Evolutionary conservation across 2,113 vertebrate genomes (phyloP).

Genomic region (Cettia cetti): DNA sequence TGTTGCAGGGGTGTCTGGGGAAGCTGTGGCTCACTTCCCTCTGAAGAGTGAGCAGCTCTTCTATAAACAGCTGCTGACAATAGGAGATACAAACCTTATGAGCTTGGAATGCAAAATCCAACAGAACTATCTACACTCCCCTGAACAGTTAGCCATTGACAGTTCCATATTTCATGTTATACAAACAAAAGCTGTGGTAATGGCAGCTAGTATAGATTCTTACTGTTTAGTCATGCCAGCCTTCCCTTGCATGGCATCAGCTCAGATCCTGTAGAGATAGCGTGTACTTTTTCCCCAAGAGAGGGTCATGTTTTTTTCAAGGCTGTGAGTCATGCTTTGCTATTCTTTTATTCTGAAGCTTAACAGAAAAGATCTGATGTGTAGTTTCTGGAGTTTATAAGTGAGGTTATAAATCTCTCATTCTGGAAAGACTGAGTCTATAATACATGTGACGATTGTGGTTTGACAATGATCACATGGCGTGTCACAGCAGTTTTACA

Average conservation of each 20-base stretch:
- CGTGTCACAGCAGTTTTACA: not conserved
- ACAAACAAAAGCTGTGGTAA: not conserved
- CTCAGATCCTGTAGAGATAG: not conserved
- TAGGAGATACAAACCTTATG: not conserved
- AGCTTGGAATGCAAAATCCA: not conserved
- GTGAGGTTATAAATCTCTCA: not conserved
- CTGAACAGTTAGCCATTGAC: not conserved
- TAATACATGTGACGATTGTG: not conserved
- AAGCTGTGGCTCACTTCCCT: rapidly evolving
- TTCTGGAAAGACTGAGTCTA: not conserved
- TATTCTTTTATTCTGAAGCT: not conserved
- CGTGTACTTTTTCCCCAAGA: not conserved
- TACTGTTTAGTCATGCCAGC: not conserved
- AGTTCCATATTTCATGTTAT: not conserved
- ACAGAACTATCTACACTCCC: not conserved
- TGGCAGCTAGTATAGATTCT: not conserved
- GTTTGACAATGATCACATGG: not conserved
- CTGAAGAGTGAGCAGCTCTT: not conserved
- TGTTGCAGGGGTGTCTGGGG: not conserved
- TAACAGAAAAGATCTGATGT: not conserved
- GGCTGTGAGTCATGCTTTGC: not conserved
- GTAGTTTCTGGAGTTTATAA: not conserved
- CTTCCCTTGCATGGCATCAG: not conserved
- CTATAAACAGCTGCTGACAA: not conserved
- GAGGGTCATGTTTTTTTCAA: not conserved